phyloP scores from a whole-genome alignment of 2,797 vertebrate species.

The Sardinella longiceps region DNA sequence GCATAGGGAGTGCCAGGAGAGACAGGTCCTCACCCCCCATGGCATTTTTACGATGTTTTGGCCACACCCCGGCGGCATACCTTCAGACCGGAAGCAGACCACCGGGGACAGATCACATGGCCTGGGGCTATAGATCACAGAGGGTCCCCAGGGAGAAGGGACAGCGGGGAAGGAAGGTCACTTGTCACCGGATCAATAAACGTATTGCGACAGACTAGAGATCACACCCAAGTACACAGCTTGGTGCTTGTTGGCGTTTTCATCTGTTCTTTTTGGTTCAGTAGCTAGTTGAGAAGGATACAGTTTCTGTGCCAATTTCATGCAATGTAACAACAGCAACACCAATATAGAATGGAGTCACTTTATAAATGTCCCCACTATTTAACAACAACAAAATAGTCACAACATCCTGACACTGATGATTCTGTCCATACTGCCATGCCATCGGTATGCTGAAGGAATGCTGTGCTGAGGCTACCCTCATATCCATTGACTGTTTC shows the following conservation, averaged over 20 bases:
- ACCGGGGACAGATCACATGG: background rate
- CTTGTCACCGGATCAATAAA: conserved; percentile 9
- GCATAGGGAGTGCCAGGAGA: background rate
- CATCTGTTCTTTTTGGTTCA: background rate
- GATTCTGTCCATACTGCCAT: background rate
- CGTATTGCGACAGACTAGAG: background rate
- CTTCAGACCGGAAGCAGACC: background rate
- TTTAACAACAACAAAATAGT: background rate
- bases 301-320: background rate
- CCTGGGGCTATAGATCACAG: background rate
- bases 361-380: background rate
- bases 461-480: background rate
- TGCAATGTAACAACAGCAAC: background rate
- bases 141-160: background rate
- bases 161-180: background rate
- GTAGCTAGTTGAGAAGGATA: background rate
- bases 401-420: background rate
- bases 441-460: background rate
- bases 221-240: background rate
- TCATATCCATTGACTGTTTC: background rate
- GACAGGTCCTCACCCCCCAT: background rate
- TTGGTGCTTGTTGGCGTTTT: background rate
- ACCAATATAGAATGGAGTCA: background rate
- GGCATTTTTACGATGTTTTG: background rate
- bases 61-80: background rate